Base-by-base conservation (phyloP, 2,888 invertebrate species). In the Tinea trinotella region DNA sequence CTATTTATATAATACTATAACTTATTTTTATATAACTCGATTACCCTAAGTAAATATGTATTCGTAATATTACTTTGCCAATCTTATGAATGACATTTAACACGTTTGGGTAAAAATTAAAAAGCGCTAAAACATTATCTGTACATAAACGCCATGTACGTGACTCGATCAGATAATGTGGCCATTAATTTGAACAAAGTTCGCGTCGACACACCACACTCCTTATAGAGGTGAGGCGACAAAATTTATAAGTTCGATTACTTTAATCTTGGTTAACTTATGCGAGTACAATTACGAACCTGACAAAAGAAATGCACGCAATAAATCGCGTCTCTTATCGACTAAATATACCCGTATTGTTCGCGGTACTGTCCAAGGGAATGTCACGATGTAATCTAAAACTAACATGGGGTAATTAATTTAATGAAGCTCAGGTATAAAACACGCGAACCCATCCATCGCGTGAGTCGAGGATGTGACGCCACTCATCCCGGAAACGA, bases 221-320 rank as follows among this genome's bases (percentile, higher is more conserved):
- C 80, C 82, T 75, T 83, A 80, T 80, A 83, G 76, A 85, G 84
- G 82, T 85, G 84, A 85, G 81, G 74, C 80, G 85, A 85, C 85
- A 84, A 84, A 85, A 85, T 85, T 85, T 85, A 85, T 85, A 85
- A 84, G 85, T 85, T 85, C 85, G 85, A 85, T 85, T 85, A 85
- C 81, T 85, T 84, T 85, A 85, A 85, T 85, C 85, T 85, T 78
- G 75, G 78, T 71, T 85, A 84, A 85, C 85, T 84, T 85, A 85
- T 85, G 85, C 85, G 85, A 80, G 77, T 83, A 84, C 85, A 84
- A 85, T 85, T 85, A 83, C 83, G 81, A 81, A 83, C 81, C 85
- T 85, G 85, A 85, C 85, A 85, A 85, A 85, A 85, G 85, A 85
- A 85, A 85, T 85, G 85, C 84, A 81, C 70, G 82, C 80, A 72